These are phyloP conservation scores for Stichopus horrens DNA, from an alignment of 53 echinoderm and acorn worm genomes.

Conservation along the genomic window DNA sequence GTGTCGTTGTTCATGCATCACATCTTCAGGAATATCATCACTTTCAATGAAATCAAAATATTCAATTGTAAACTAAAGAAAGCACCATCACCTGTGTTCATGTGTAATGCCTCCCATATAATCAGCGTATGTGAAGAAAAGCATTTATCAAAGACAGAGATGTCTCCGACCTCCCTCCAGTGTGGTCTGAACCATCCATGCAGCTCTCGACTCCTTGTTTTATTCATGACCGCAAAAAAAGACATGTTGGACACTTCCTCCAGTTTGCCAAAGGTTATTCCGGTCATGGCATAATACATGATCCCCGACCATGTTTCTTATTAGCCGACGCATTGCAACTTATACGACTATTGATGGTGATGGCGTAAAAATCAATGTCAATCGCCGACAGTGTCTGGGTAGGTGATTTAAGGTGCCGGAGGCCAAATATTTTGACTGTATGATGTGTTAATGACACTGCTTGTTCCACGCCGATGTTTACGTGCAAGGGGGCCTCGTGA, in stretches of 20 bases:
- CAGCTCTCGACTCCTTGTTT: neutral
- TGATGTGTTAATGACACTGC: conserved; percentile 8
- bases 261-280: neutral
- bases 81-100: no score
- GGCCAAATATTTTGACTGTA: conserved; percentile 38
- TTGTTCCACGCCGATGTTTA: conserved; percentile 29
- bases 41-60: no score
- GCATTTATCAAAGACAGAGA: no score
- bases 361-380: conserved; percentile 10
- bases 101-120: no score
- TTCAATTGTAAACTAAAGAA: no score
- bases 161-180: no score
- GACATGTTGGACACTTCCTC: neutral
- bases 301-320: neutral
- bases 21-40: no score
- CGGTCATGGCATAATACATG: neutral
- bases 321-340: conserved; percentile 3
- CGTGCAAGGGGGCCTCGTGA: conserved; percentile 20
- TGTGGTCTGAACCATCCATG: no score
- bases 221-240: neutral
- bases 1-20: no score
- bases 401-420: conserved; percentile 32
- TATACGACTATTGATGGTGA: conserved; percentile 18
- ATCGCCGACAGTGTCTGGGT: conserved; percentile 8
- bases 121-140: no score